These are phyloP conservation scores for Grantiella picta DNA, from an alignment of 2,113 vertebrate genomes.

Conservation along the genomic window DNA sequence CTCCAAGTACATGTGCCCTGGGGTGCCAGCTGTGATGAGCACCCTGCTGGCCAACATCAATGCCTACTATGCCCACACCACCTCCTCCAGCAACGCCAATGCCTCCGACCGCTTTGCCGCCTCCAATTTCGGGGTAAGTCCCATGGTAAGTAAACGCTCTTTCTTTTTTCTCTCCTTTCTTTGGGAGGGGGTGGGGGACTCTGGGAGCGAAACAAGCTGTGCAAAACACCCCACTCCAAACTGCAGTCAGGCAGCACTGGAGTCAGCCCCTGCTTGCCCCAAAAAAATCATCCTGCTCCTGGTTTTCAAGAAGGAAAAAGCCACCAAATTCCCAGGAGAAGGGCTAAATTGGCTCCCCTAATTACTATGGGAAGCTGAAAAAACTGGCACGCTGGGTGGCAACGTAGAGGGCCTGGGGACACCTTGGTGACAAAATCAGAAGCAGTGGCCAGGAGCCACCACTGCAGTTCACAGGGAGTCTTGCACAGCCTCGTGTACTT, in stretches of 20 bases:
- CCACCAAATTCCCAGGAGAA: neutral
- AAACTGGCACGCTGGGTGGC: neutral
- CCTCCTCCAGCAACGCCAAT: conserved; percentile 94
- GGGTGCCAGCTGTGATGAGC: conserved; percentile 97
- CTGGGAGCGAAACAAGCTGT: neutral
- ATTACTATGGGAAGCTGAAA: neutral
- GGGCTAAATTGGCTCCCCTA: neutral
- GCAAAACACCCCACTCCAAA: neutral
- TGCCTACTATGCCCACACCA: conserved; percentile 97
- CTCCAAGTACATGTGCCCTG: conserved; percentile 98
- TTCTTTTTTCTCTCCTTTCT: conserved; percentile 59
- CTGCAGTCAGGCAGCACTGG: neutral
- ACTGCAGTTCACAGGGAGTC: neutral
- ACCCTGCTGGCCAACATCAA: conserved; percentile 98
- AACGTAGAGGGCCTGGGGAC: rapidly evolving
- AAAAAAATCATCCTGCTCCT: neutral
- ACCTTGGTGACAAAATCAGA: neutral
- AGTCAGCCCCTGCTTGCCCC: neutral
- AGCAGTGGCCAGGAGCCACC: neutral
- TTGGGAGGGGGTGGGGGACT: conserved; percentile 15
- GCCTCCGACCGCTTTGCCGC: conserved; percentile 97
- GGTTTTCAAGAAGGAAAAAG: neutral
- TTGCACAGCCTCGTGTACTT: neutral
- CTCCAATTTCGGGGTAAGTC: conserved; percentile 96
- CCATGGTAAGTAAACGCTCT: conserved; percentile 64